Percentiles rank a stretch among this genome's conserved stretches.
Evolutionary conservation across 1,140 invertebrate genomes (phyloP).

Genomic region (Cherax destructor): DNA sequence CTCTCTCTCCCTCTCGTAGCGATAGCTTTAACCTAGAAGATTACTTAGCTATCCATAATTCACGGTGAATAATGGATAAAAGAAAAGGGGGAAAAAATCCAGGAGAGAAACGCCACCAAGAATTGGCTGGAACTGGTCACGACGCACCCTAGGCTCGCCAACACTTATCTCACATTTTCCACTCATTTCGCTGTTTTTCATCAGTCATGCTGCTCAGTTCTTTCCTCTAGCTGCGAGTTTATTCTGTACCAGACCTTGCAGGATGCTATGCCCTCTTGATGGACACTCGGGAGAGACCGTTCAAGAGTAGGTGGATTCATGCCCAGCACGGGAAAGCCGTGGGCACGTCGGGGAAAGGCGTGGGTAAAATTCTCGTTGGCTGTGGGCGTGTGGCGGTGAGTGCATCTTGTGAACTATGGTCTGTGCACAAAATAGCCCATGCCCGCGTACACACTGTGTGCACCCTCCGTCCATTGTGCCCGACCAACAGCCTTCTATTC

Average conservation of each 20-base stretch:
- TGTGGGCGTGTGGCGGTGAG: background rate
- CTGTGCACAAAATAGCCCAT: constrained; percentile 50
- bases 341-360: background rate
- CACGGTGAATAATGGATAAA: constrained; percentile 30
- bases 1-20: background rate
- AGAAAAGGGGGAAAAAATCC: background rate
- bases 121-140: constrained; percentile 54
- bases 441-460: background rate
- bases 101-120: constrained; percentile 49
- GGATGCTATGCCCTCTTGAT: too few relatives aligned
- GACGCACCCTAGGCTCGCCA: constrained; percentile 33
- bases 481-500: background rate
- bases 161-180: constrained; percentile 3
- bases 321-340: background rate
- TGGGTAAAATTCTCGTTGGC: constrained; percentile 28
- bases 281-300: background rate
- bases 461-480: constrained; percentile 12
- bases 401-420: constrained; percentile 59
- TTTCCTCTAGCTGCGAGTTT: background rate
- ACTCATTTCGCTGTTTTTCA: constrained; percentile 46
- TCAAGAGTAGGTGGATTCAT: background rate
- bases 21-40: background rate
- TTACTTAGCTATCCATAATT: constrained; percentile 38
- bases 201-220: background rate
- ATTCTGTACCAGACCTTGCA: background rate